phyloP scores from a whole-genome alignment of 2,888 invertebrate genomes.

The Hyposoter didymator region DNA sequence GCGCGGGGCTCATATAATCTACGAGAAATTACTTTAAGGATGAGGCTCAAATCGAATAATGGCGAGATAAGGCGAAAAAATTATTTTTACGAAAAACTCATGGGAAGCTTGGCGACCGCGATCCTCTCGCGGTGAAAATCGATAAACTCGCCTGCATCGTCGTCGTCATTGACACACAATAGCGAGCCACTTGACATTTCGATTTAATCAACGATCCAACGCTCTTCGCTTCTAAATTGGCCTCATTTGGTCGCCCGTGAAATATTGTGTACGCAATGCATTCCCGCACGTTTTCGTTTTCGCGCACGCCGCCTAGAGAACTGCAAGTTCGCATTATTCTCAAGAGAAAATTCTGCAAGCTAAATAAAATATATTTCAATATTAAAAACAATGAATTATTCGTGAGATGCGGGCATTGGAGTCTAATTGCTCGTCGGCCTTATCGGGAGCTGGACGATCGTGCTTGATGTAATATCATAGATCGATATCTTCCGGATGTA shows the following conservation, averaged over 20 bases:
- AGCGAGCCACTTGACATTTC: constrained; percentile 30
- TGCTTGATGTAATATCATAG: background rate
- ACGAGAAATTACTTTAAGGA: background rate
- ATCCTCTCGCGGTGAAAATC: constrained; percentile 16
- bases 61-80: background rate
- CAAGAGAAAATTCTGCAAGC: background rate
- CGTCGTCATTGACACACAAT: constrained; percentile 6
- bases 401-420: background rate
- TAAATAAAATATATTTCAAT: background rate
- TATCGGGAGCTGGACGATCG: constrained; percentile 34
- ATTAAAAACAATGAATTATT: background rate
- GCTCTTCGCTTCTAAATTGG: constrained; percentile 39
- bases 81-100: background rate
- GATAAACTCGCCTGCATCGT: constrained; percentile 31
- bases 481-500: constrained; percentile 48
- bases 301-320: background rate
- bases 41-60: background rate
- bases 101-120: constrained; percentile 10
- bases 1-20: background rate
- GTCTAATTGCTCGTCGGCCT: constrained; percentile 11
- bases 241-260: constrained; percentile 2
- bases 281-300: constrained; percentile 20
- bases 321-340: background rate
- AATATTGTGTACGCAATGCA: constrained; percentile 21
- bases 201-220: constrained; percentile 47